Conservation (phyloP, 2,888 invertebrate genomes). For the Lagria hirta region DNA sequence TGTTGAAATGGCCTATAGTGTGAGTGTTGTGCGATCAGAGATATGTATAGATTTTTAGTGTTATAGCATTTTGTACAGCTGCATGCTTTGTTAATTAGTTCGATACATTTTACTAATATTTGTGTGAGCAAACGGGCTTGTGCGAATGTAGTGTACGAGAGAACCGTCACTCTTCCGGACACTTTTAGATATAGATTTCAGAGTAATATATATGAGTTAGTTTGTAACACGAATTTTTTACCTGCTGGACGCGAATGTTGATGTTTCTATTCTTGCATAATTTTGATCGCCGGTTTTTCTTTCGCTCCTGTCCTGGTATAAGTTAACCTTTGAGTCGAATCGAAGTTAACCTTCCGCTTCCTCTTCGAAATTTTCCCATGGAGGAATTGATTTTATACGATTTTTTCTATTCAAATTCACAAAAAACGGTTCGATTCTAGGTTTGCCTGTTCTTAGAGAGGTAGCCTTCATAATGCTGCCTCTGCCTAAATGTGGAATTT, state of each 20-base stretch:
- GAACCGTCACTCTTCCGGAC: constrained; percentile 36
- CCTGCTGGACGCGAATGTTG: constrained; percentile 47
- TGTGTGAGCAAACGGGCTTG: constrained; percentile 30
- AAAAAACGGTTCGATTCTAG: constrained; percentile 17
- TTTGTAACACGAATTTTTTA: constrained; percentile 45
- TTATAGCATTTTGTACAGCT: constrained; percentile 54
- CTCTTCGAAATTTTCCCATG: constrained; percentile 9
- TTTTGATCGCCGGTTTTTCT: constrained; percentile 30
- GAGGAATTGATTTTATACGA: constrained; percentile 45
- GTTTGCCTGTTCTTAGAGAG: constrained; percentile 30
- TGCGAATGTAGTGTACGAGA: constrained; percentile 31
- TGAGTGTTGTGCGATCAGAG: constrained; percentile 32
- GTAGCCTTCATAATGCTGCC: constrained; percentile 31
- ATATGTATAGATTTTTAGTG: constrained; percentile 47
- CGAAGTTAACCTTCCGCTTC: constrained; percentile 7
- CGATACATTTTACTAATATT: constrained; percentile 33
- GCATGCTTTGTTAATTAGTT: constrained; percentile 52
- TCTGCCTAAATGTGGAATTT: constrained; percentile 45
- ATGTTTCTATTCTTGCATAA: constrained; percentile 36
- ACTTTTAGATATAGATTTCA: constrained; percentile 44
- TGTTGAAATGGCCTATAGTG: too few species aligned
- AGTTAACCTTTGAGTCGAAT: constrained; percentile 11
- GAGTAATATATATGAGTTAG: constrained; percentile 48
- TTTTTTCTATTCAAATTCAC: constrained; percentile 28
- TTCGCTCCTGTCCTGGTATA: constrained; percentile 36